These are phyloP conservation scores for Lasioglossum baleicum DNA, from an alignment of 1,140 invertebrate species.

Conservation along the genomic window DNA sequence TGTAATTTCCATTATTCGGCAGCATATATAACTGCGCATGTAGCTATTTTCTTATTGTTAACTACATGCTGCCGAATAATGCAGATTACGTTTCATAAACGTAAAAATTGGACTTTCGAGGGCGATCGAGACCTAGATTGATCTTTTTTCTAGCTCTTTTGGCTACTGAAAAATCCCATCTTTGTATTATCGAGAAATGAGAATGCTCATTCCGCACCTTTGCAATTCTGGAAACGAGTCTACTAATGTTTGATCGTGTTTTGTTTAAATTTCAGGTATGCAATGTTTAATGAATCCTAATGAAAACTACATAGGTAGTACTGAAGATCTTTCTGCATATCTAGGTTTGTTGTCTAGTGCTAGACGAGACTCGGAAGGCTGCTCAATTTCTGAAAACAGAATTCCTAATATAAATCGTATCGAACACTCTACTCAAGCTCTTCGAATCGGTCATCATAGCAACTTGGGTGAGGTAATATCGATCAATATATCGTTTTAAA, in stretches of 20 bases:
- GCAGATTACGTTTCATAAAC: too few relatives aligned
- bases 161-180: too few relatives aligned
- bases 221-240: too few relatives aligned
- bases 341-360: conserved; percentile 45
- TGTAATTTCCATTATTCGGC: too few relatives aligned
- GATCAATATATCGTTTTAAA: background rate
- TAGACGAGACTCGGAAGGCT: conserved; percentile 30
- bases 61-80: too few relatives aligned
- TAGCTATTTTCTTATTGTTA: too few relatives aligned
- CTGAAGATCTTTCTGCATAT: conserved; percentile 46
- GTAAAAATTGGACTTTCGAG: too few relatives aligned
- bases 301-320: conserved; percentile 26
- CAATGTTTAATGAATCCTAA: conserved; percentile 22
- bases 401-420: conserved; percentile 29
- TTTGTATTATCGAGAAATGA: too few relatives aligned
- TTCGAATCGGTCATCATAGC: conserved; percentile 12
- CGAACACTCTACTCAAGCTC: conserved; percentile 24
- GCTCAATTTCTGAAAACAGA: conserved; percentile 17
- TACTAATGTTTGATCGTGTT: background rate
- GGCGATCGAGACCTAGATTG: too few relatives aligned
- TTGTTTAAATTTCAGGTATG: conserved; percentile 24
- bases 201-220: too few relatives aligned
- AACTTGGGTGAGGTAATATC: conserved; percentile 19
- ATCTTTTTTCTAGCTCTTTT: too few relatives aligned
- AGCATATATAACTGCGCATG: too few relatives aligned